phyloP scores from a whole-genome alignment of 2,797 vertebrate species.

The Nyctibius grandis region DNA sequence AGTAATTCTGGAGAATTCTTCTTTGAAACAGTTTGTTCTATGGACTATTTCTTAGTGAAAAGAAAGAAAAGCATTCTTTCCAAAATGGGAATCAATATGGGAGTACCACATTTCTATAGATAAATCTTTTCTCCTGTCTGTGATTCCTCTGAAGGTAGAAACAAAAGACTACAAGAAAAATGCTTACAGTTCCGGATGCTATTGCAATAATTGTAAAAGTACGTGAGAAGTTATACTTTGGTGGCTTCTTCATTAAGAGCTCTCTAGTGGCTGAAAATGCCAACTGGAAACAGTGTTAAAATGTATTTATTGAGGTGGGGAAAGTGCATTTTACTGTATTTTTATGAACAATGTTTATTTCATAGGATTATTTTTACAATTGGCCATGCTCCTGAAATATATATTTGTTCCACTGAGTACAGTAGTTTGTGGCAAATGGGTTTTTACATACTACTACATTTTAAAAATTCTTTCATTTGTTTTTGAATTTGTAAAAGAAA shows the following conservation, averaged over 20 bases:
- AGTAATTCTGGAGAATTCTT: constrained; percentile 20
- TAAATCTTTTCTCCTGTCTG: constrained; percentile 28
- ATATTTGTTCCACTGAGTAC: constrained; percentile 26
- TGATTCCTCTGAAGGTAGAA: constrained; percentile 13
- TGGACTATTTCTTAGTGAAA: background rate
- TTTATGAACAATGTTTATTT: constrained; percentile 69
- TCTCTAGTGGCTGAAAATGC: constrained; percentile 59
- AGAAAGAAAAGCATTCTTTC: constrained; percentile 14
- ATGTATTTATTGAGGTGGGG: constrained; percentile 77
- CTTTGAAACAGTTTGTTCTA: constrained; percentile 17
- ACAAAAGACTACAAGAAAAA: background rate
- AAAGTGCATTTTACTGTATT: constrained; percentile 83
- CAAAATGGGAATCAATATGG: constrained; percentile 34
- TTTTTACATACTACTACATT: background rate
- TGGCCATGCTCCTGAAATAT: background rate
- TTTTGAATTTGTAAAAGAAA: constrained; percentile 20
- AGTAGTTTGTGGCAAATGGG: background rate
- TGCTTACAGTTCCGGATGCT: constrained; percentile 23
- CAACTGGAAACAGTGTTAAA: constrained; percentile 60
- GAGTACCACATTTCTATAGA: constrained; percentile 32
- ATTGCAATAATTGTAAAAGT: constrained; percentile 50
- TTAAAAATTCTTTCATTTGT: background rate
- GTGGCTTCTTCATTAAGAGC: constrained; percentile 46
- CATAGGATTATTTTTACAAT: constrained; percentile 59
- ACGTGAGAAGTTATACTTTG: constrained; percentile 11